These are phyloP conservation scores for Tetrapedia diversipes DNA, from an alignment of 2,888 invertebrate species.

Conservation along the genomic window DNA sequence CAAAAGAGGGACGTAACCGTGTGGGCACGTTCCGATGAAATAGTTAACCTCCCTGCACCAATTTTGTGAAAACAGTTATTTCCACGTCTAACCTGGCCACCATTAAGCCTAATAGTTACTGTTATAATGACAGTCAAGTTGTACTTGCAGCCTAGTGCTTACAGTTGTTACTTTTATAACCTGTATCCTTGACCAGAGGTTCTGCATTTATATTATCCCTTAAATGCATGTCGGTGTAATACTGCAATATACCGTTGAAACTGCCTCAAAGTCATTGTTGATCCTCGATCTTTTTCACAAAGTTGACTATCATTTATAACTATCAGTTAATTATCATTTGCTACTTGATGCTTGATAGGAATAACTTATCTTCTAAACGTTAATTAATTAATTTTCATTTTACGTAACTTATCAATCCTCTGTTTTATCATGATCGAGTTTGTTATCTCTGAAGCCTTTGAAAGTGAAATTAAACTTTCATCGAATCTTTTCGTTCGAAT, in stretches of 20 bases:
- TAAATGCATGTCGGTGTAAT: too few relatives aligned
- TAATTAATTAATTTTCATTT: background rate
- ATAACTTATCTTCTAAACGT: background rate
- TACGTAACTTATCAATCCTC: background rate
- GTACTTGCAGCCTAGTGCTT: constrained; percentile 53
- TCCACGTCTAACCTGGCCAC: constrained; percentile 50
- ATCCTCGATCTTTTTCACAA: too few relatives aligned
- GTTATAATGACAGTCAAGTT: constrained; percentile 60
- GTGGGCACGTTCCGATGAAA: background rate
- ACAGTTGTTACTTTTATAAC: constrained; percentile 62
- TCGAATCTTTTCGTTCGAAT: too few relatives aligned
- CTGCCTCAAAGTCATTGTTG: too few relatives aligned
- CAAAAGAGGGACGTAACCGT: constrained; percentile 6
- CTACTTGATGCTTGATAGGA: background rate
- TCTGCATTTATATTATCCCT: constrained; percentile 33
- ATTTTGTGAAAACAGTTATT: constrained; percentile 37
- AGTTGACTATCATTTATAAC: constrained; percentile 3
- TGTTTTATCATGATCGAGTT: too few relatives aligned
- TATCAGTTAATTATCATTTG: too few relatives aligned
- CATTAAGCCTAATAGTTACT: constrained; percentile 65
- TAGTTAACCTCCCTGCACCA: background rate
- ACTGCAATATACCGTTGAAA: too few relatives aligned
- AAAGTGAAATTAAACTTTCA: constrained; percentile 6
- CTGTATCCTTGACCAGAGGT: constrained; percentile 50
- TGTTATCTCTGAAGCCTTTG: too few relatives aligned